Evolutionary conservation across 2,888 invertebrate genomes (phyloP).

Genomic region (Dioctria rufipes): DNA sequence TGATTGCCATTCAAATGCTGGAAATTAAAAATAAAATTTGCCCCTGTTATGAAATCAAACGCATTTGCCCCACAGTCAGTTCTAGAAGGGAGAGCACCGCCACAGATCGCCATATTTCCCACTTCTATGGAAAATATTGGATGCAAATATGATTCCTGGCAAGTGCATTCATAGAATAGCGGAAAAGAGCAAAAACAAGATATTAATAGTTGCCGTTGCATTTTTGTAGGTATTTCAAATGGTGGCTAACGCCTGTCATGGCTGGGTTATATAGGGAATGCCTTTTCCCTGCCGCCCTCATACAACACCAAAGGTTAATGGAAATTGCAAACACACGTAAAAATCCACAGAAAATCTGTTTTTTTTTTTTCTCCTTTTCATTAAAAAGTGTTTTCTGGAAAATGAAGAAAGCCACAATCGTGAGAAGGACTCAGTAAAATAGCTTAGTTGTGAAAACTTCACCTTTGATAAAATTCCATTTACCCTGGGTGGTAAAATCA

Average conservation of each 20-base stretch:
- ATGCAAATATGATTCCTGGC: constrained; percentile 52
- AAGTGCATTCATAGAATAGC: constrained; percentile 49
- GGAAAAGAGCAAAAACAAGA: constrained; percentile 22
- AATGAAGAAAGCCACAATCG: constrained; percentile 25
- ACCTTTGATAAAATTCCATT: constrained; percentile 24
- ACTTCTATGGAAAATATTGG: constrained; percentile 36
- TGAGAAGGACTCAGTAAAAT: constrained; percentile 39
- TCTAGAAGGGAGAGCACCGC: background rate
- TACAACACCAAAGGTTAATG: constrained; percentile 32
- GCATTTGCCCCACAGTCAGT: constrained; percentile 31
- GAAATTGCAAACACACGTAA: constrained; percentile 36
- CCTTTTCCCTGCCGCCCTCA: background rate
- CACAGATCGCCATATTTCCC: background rate
- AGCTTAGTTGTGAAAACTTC: constrained; percentile 46
- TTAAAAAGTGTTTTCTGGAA: background rate
- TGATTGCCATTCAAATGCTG: constrained; percentile 50
- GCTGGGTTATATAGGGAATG: background rate
- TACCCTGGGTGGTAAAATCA: constrained; percentile 5
- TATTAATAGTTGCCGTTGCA: constrained; percentile 35
- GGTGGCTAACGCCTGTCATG: constrained; percentile 19
- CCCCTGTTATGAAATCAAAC: constrained; percentile 53
- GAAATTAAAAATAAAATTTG: constrained; percentile 47
- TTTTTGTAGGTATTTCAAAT: constrained; percentile 35
- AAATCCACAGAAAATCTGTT: constrained; percentile 23
- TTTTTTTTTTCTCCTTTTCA: background rate